Conservation (phyloP, 2,888 invertebrate genomes). For the Orthonychiurus folsomi region DNA sequence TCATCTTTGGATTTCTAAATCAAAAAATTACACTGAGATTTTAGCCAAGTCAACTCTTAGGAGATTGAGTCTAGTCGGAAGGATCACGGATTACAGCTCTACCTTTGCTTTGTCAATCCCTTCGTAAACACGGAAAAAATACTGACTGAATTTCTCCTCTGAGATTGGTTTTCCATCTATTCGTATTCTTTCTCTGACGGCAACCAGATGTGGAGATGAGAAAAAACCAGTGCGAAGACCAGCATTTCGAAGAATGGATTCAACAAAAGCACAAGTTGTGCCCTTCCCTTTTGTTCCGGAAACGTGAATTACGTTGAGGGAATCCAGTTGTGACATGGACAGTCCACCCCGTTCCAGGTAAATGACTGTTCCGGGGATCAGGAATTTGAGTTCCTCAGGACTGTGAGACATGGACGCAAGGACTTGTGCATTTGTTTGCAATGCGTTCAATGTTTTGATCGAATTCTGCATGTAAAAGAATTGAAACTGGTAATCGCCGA, state of each 20-base stretch:
- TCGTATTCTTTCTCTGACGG: constrained; percentile 81
- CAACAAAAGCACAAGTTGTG: constrained; percentile 86
- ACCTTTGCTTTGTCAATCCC: constrained; percentile 50
- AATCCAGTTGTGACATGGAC: constrained; percentile 56
- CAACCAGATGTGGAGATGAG: constrained; percentile 90
- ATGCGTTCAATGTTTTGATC: constrained; percentile 56
- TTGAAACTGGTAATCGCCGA: too few species aligned
- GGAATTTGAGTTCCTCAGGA: constrained; percentile 13
- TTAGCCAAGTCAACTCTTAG: neutral
- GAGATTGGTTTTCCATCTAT: constrained; percentile 72
- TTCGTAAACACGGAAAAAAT: constrained; percentile 76
- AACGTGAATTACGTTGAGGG: constrained; percentile 81
- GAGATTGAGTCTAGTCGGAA: neutral
- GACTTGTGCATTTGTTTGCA: constrained; percentile 63
- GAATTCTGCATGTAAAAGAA: constrained; percentile 55
- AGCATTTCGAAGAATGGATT: constrained; percentile 73
- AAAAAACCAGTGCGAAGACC: constrained; percentile 87
- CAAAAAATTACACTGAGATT: neutral
- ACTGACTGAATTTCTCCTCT: constrained; percentile 60
- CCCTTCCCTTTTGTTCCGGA: constrained; percentile 97
- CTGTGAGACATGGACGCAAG: constrained; percentile 47
- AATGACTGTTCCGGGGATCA: constrained; percentile 28
- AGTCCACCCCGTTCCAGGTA: constrained; percentile 53
- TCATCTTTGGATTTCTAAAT: constrained; percentile 53
- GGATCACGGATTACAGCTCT: too few species aligned